Base-by-base conservation (phyloP, 2,888 invertebrate species). In the Liposcelis brunnea region DNA sequence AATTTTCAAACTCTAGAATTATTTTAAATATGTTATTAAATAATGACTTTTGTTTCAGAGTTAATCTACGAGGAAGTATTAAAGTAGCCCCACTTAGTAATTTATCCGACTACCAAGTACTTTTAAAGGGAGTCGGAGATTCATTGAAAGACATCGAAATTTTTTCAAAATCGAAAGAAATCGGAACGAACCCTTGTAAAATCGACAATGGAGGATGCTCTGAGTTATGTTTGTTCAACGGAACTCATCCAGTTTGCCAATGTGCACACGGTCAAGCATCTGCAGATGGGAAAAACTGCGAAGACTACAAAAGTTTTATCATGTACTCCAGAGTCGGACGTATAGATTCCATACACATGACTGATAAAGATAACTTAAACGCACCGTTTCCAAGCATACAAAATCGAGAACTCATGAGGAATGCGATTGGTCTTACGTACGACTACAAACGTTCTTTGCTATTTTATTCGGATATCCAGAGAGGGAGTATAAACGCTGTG, bases 391-490 rank as follows among this genome's bases (percentile, higher is more conserved):
- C 77, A 38, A 70, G 75, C 33, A 81, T 90, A 46, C 71, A 75
- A 50, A 75, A 81, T 58, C 65, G 73, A 49, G 76, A 77, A 4
- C 64, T 74, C 55, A 79, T 90, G 74, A 71, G 83, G 47, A 90
- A 90, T 65, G 86, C 84, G 7, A 87, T 90, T 55, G 87, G 84
- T 16, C 68, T 91, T 44, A 74, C 84, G 2, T 86, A 78, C 62
- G 82, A 85, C 65, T 85, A 80, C 62, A 63, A 66, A 48, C 65
- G 66, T 31, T 69, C 74, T 52, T 66, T 75, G 43, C 66, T 89
- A 42, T 89, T 84, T 67, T 91, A 85, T 66, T 89, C 89, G 1
- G 90, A 90, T 63, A 86, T 90, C 50, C 85, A 87, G 60, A 70
- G 79, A 56, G 86, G 85, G 47, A 76, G 82, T 52, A 86, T 91